A percentile compares a stretch with the other conserved stretches of the same genome.
These are phyloP conservation scores for Felis chaus DNA, from an alignment of 2,113 vertebrate genomes.

Conservation along the genomic window DNA sequence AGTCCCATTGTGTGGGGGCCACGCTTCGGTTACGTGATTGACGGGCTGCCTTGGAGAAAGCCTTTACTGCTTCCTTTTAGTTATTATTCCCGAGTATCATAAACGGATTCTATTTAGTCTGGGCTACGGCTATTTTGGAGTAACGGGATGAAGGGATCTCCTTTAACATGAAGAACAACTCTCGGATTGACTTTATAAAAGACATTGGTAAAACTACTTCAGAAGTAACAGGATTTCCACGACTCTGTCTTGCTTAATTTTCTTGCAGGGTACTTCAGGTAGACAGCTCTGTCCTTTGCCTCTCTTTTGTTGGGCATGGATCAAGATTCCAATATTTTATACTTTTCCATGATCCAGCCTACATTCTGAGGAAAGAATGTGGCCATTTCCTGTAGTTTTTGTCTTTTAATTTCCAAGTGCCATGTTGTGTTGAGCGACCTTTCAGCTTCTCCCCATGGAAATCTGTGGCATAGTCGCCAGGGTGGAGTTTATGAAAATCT, in stretches of 20 bases:
- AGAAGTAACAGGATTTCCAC: neutral
- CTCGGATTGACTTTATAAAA: neutral
- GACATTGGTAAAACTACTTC: neutral
- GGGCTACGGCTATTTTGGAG: neutral
- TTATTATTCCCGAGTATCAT: neutral
- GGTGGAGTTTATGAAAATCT: constrained; percentile 25
- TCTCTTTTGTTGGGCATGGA: neutral
- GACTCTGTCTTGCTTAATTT: constrained; percentile 17
- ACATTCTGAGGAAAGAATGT: constrained; percentile 8
- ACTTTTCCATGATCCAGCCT: neutral
- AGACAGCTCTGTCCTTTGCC: neutral
- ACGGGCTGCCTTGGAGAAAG: neutral
- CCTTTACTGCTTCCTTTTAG: neutral
- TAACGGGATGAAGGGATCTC: neutral
- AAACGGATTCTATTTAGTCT: neutral
- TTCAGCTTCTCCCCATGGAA: constrained; percentile 56
- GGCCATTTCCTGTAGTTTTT: constrained; percentile 19
- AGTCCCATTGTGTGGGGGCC: neutral
- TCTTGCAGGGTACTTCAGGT: neutral
- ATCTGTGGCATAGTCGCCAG: neutral
- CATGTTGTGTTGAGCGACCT: constrained; percentile 44
- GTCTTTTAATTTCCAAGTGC: constrained; percentile 37
- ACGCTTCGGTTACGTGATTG: neutral
- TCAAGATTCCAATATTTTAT: neutral
- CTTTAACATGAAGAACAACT: neutral